phyloP scores from a whole-genome alignment of 2,888 invertebrate species.

The Synanthedon tipuliformis region DNA sequence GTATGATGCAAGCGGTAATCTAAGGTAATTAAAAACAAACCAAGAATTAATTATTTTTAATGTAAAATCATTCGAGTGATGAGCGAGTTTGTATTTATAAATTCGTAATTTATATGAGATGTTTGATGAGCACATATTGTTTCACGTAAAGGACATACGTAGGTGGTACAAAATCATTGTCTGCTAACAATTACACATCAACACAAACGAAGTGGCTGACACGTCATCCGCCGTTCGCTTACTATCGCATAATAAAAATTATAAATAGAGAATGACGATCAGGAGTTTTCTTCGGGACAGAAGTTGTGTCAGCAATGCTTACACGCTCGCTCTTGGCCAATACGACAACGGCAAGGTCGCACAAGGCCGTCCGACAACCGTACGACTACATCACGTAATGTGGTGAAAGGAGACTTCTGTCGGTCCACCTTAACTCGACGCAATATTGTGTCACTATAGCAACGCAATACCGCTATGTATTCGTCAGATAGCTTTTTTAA shows the following conservation, averaged over 20 bases:
- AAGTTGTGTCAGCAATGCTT: constrained; percentile 2
- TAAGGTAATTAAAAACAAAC: too few species aligned
- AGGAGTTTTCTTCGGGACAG: neutral
- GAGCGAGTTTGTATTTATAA: too few species aligned
- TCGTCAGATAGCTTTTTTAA: too few species aligned
- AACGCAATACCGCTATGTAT: too few species aligned
- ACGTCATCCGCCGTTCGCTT: neutral
- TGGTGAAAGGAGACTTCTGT: constrained; percentile 1
- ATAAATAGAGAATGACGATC: neutral
- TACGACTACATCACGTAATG: neutral
- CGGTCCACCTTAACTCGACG: neutral
- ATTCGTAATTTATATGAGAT: too few species aligned
- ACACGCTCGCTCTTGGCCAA: constrained; percentile 5
- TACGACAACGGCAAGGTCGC: constrained; percentile 17
- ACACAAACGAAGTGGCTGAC: neutral
- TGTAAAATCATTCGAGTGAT: too few species aligned
- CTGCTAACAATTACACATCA: neutral
- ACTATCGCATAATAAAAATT: neutral
- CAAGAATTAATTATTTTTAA: too few species aligned
- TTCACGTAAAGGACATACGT: neutral
- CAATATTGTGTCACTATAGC: neutral
- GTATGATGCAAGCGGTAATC: too few species aligned
- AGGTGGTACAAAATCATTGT: neutral
- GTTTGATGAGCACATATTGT: neutral
- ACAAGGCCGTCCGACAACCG: constrained; percentile 21